Percentiles rank a stretch among this genome's conserved stretches.
These are phyloP conservation scores for Triops longicaudatus DNA, from an alignment of 1,140 invertebrate genomes.

Conservation along the genomic window DNA sequence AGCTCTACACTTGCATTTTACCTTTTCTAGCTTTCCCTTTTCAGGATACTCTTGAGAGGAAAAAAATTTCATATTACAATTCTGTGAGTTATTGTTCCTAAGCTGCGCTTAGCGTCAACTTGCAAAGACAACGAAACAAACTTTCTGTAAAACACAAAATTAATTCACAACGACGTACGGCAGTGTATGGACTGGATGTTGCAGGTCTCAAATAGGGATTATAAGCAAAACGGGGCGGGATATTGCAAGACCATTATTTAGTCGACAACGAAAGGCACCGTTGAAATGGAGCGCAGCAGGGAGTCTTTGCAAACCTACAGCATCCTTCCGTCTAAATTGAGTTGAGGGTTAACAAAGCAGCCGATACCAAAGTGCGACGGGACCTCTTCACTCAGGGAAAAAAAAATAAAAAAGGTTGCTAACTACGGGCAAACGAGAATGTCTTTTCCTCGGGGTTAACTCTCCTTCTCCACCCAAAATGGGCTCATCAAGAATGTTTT, in stretches of 20 bases:
- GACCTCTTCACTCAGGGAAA: background rate
- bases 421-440: no score
- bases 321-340: background rate
- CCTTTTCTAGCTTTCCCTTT: no score
- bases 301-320: background rate
- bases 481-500: constrained; percentile 1
- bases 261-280: background rate
- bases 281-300: constrained; percentile 9
- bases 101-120: no score
- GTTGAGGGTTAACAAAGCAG: constrained; percentile 4
- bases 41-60: no score
- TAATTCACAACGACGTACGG: no score
- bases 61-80: no score
- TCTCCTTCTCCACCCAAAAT: background rate
- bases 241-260: background rate
- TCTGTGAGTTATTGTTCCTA: no score
- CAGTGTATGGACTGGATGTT: background rate
- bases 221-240: background rate
- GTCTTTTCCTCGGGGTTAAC: no score
- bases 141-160: no score
- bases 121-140: no score
- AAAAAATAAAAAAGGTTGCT: background rate
- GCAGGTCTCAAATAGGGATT: background rate
- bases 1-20: no score
- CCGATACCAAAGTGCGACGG: background rate